phyloP scores from a whole-genome alignment of 1,140 invertebrate species.

The Neotoxoptera formosana region DNA sequence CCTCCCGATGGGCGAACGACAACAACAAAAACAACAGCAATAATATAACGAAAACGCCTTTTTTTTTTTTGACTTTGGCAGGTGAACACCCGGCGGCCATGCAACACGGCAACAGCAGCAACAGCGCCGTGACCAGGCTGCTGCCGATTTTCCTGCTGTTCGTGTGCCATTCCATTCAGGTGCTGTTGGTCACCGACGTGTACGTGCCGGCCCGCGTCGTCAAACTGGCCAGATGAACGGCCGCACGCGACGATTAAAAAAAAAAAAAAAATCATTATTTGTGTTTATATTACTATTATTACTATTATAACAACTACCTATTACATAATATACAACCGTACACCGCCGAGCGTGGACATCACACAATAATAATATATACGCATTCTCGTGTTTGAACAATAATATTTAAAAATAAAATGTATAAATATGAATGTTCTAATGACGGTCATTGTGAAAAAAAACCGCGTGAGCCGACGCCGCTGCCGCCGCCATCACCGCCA shows the following conservation, averaged over 20 bases:
- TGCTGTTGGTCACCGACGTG: slow-evolving; percentile 37
- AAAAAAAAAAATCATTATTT: background rate
- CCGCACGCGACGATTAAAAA: background rate
- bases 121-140: slow-evolving; percentile 61
- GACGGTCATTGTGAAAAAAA: background rate
- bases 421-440: background rate
- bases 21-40: background rate
- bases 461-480: background rate
- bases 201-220: background rate
- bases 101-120: slow-evolving; percentile 74
- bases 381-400: background rate
- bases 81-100: slow-evolving; percentile 85
- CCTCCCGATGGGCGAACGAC: no score
- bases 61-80: slow-evolving; percentile 66
- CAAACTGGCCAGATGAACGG: slow-evolving; percentile 31
- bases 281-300: background rate
- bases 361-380: no score
- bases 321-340: background rate
- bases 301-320: background rate
- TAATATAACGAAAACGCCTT: background rate
- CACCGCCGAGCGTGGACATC: background rate
- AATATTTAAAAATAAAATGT: background rate
- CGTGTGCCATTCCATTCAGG: slow-evolving; percentile 59
- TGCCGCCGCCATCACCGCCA: no score
- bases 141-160: slow-evolving; percentile 60